phyloP scores from a whole-genome alignment of 2,888 invertebrate species.

The Barypeithes pellucidus region DNA sequence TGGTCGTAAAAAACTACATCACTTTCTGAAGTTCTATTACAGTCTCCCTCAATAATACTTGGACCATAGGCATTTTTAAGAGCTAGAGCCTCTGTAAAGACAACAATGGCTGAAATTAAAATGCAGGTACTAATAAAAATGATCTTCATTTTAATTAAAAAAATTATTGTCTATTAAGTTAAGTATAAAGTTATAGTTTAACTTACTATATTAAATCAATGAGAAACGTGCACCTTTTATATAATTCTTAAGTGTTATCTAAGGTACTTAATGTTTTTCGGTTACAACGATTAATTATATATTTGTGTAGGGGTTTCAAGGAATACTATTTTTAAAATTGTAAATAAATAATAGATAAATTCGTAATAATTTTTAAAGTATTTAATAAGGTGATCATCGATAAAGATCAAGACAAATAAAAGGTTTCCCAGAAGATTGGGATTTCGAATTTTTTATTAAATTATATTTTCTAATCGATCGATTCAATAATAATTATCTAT shows the following conservation, averaged over 20 bases:
- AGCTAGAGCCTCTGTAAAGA: neutral
- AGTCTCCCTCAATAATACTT: neutral
- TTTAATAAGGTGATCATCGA: too few species aligned
- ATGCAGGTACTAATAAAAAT: neutral
- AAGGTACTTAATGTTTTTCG: neutral
- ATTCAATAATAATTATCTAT: too few species aligned
- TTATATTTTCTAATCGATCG: too few species aligned
- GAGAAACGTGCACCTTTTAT: neutral
- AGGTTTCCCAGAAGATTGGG: too few species aligned
- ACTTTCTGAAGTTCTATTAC: neutral
- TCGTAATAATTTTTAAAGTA: too few species aligned
- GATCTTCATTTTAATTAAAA: neutral
- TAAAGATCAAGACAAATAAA: too few species aligned
- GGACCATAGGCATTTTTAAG: slow-evolving; percentile 1
- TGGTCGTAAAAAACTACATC: slow-evolving; percentile 14
- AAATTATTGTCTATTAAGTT: neutral
- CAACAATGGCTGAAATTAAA: neutral
- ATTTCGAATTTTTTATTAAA: too few species aligned
- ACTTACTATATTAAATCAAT: neutral
- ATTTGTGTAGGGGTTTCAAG: neutral
- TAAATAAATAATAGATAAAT: too few species aligned
- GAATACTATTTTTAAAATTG: neutral
- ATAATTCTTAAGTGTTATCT: neutral
- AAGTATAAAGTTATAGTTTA: neutral
- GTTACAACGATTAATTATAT: neutral